Evolutionary conservation across 2,888 invertebrate genomes (phyloP), one percentile per base, ranked within the genome.

Genomic region (Nomada ferruginata): DNA sequence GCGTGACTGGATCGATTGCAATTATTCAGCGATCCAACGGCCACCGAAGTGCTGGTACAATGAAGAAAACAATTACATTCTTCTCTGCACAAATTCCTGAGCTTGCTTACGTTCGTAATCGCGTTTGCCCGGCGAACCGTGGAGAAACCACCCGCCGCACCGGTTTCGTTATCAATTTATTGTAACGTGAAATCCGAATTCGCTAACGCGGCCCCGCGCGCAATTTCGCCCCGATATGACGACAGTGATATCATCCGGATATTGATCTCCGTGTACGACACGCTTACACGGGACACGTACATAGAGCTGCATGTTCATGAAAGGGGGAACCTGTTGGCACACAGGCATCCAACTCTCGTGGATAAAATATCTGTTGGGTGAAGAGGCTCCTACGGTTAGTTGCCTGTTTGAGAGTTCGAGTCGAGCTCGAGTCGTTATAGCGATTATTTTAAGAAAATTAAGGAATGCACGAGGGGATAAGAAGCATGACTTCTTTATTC

Each of bases 161-260:
- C 65, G 72, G 69, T 88, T 88, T 86, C 83, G 85, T 87, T 83
- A 88, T 87, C 85, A 88, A 87, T 88, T 85, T 85, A 79, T 82
- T 89, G 85, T 82, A 85, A 88, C 83, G 87, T 87, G 82, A 87
- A 88, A 87, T 87, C 81, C 80, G 76, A 82, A 89, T 82, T 82
- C 79, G 75, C 79, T 83, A 86, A 87, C 84, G 79, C 69, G 61
- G 65, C 55, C 79, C 65, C 79, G 79, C 84, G 81, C 69, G 79
- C 87, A 83, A 87, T 87, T 87, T 87, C 83, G 74, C 85, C 76
- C 66, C 69, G 79, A 82, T 86, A 83, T 80, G 88, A 71, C 86
- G 82, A 66, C 73, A 72, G 53, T 68, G 79, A 80, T 86, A 84
- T 84, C 87, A 83, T 64, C 59, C 75, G 85, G 85, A 85, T 87